Evolutionary conservation across 2,888 invertebrate species (phyloP), one percentile per base, ranked within the genome.

Genomic region (Phyto melanocephala): DNA sequence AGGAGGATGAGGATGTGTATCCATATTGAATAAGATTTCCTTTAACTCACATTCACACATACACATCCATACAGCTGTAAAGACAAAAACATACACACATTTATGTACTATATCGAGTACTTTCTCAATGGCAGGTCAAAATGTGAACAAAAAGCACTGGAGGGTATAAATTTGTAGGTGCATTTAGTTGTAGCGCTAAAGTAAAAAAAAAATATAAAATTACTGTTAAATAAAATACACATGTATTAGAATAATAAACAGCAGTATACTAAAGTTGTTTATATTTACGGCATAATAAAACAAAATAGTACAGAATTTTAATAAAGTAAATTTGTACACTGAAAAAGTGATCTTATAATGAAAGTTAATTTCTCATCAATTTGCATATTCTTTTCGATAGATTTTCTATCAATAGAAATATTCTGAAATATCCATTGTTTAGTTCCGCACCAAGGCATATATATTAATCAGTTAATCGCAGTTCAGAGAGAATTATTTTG

Each of bases 61-160:
- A 13, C 22, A 52, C 5, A 42, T 42, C 5, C 13, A 3, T 10
- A 42, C 5, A 10, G 1, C 20, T 6, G 33, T 33, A 33, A 7
- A 33, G 33, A 33, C 7, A 33, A 7, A 33, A 7, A 33, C 33
- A 33, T 7, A 33, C 33, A 17, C 1, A 45, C 17, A 17, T 15
- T 17, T 17, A 15, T 20, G 40, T n/a, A 6, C 1, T 58, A 35
- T 33, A 20, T 54, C 13, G 42, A 72, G 63, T 56, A 58, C 37
- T 67, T 67, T 65, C 58, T 52, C 71, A 65, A 42, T 60, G 68
- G 78, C 74, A 82, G 71, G 72, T 74, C 68, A 74, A 68, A 80
- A 54, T 35, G 78, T 74, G 42, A 42, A 15, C 33, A 74, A 68
- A 24, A 37, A n/a, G 15, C 35, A 54, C 60, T 50, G 28, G 45